Base-by-base conservation (phyloP, 1,140 invertebrate genomes). In the Harlomillsia oculata region DNA sequence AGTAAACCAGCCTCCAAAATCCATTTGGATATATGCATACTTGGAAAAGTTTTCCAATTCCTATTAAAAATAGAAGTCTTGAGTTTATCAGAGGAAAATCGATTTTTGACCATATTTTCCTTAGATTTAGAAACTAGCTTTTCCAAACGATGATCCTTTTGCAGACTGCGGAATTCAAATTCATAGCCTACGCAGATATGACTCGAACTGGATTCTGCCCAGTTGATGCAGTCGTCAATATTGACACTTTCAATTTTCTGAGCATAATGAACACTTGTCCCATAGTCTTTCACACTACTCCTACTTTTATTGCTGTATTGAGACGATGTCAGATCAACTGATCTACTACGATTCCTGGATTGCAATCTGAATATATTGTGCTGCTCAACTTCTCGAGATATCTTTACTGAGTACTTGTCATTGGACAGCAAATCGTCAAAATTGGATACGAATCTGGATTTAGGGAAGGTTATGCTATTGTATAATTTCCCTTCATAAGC, bases 101-200 rank as follows among this genome's bases (percentile, higher is more conserved):
- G 36, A 50, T 29, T 36, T 13, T n/a, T n/a, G n/a, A n/a, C n/a
- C 0, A 45, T 36, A 32, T 40, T 46, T 21, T 58, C 45, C 20
- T 61, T 56, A 0, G 48, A 46, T 23, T 46, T 56, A 3, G 50
- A 36, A 23, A 61, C 14, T 13, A 61, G 30, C 16, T 61, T 56
- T 18, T 56, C 53, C 3, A 46, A 56, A 40, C 50, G 37, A 8
- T 61, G 59, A n/a, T 40, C 34, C 29, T 56, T 61, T 1, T 52
- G 53, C 5, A 61, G 30, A 48, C 50, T 61, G 20, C 59, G 26
- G 11, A 60, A 41, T 53, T 62, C 60, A 50, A 62, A 62, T n/a
- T 62, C 60, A 50, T 62, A 62, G 2, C 54, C 60, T 14, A 62
- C 43, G 16, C 60, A 62, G 11, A 48, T 55, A 50, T 57, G 60